Base-by-base conservation (phyloP, 1,140 invertebrate genomes). In the Pectinophora gossypiella region DNA sequence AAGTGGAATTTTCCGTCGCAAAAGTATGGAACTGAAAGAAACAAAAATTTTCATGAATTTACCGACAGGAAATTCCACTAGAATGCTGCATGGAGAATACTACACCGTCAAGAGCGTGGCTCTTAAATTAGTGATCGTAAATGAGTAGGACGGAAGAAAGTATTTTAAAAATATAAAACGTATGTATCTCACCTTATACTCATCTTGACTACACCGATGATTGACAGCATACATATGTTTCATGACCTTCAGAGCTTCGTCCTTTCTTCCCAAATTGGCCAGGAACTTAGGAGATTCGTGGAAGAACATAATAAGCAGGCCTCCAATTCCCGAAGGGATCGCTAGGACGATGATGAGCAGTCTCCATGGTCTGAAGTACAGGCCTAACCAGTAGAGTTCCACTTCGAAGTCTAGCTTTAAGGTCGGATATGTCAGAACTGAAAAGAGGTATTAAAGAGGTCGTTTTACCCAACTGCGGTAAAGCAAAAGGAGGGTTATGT, bases 281-380 rank as follows among this genome's bases (percentile, higher is more conserved):
- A 93, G 77, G 72, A 91, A 94, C 62, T 93, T 93, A 0, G 94
- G 93, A 61, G 92, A 93, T 68, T 94, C 93, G 1, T 92, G 91
- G 66, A 94, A 91, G 48, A 90, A 89, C 19, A 89, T 82, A 13
- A 94, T 85, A 0, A 89, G 68, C 0, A 91, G 22, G 7, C 90
- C 91, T 1, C 91, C 91, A 0, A 91, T 55, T 0, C 94, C 87
- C 49, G 89, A 89, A 0, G 93, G 93, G 12, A 94, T 44, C 0
- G 91, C 89, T 58, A 91, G 91, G 0, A 92, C 64, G 0, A 91
- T 83, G 12, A 93, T 76, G 62, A 93, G 93, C 1, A 94, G 77
- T 18, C 93, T 82, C 94, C 94, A 95, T 7, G 90, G 90, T 76
- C 86, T 65, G 86, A 91, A 73, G 57, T 84, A 48, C 76, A 90